Evolutionary conservation across 2,113 vertebrate species (phyloP), one percentile per base, ranked within the genome.

Genomic region (Columba livia): DNA sequence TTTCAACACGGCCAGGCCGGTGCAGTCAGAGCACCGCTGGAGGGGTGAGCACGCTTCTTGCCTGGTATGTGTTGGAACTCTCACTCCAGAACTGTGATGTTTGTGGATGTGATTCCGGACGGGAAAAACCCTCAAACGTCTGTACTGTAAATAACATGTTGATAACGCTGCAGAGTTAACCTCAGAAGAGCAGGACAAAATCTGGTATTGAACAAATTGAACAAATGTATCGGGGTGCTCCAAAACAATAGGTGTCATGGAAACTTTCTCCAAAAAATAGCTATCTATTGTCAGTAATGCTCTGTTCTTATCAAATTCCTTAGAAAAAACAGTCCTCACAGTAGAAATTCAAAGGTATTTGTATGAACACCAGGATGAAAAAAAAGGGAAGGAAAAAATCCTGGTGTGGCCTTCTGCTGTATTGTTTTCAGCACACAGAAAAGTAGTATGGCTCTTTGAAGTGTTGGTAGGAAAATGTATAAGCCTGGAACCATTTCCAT

Each of bases 221-320:
- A 66, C 18, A 71, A 58, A 56, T 14, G 20, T 62, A 19, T 12
- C 44, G 32, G 34, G 44, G 44, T 67, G 56, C 44, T 86, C 77
- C 57, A 87, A 84, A 87, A 71, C 1, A 1, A 57, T 10, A 34
- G 7, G 34, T 2, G 83, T 29, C 24, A 44, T 3, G 6, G 24
- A 66, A 82, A 70, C 54, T 48, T 93, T 72, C 66, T 86, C 60
- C 51, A 84, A 54, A 48, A n/a, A 80, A 58, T 8, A 85, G 58
- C 57, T 71, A 15, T 31, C 57, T 71, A 18, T 31, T 11, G 54
- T 67, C 48, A 44, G 61, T 66, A 73, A 77, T 1, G 2, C 15
- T 74, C 56, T 51, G 7, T 38, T 60, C 58, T 64, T 78, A 21
- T 5, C 48, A 66, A 72, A 65, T 51, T 88, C 65, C 66, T 90